phyloP scores from a whole-genome alignment of 1,140 invertebrate genomes.

The Diorhabda sublineata region DNA sequence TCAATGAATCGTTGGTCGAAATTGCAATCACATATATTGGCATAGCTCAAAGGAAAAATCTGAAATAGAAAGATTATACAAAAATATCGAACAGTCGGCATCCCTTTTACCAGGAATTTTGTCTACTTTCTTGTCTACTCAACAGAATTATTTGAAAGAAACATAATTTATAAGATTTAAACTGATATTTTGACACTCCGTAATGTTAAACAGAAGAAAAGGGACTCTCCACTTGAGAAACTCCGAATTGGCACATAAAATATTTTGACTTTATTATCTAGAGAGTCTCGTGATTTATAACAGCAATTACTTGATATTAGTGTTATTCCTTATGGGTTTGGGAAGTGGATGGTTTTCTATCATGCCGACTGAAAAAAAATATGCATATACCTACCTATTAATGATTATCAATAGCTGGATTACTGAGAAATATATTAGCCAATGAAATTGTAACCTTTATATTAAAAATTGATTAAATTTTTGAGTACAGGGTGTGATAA shows the following conservation, averaged over 20 bases:
- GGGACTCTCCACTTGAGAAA: constrained; percentile 10
- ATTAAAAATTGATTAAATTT: no score
- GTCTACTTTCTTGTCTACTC: constrained; percentile 4
- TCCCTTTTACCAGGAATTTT: not conserved
- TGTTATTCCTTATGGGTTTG: not conserved
- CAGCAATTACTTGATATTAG: not conserved
- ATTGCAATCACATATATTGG: no score
- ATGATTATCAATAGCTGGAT: no score
- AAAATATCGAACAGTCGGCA: not conserved
- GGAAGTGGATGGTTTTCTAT: no score
- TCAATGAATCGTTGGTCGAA: no score
- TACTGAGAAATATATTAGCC: no score
- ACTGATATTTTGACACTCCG: constrained; percentile 15
- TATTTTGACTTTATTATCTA: constrained; percentile 16
- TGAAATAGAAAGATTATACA: no score
- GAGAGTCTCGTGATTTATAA: not conserved
- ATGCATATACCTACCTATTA: no score
- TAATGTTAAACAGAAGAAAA: constrained; percentile 20
- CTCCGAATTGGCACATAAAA: constrained; percentile 17
- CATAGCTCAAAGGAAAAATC: no score
- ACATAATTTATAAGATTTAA: constrained; percentile 9
- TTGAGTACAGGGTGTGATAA: no score
- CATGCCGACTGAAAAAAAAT: no score
- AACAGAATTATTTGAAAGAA: constrained; percentile 1
- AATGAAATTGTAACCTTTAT: no score